These are phyloP conservation scores for Leptinotarsa defecta DNA, from an alignment of 1,140 invertebrate species.

Conservation along the genomic window DNA sequence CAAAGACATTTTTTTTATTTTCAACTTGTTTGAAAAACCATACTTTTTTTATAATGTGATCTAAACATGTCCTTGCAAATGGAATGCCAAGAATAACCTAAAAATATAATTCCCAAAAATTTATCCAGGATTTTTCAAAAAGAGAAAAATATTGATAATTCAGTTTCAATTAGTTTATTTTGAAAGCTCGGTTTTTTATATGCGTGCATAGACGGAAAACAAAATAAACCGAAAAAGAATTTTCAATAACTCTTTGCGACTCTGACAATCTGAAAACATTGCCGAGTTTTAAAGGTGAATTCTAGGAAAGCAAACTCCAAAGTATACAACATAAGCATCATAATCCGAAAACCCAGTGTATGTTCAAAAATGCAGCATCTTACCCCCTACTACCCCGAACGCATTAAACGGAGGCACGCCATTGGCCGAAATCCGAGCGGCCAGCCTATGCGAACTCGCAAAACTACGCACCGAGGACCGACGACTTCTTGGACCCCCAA, in stretches of 20 bases:
- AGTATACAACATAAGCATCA: conserved; percentile 27
- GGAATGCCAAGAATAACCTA: too few species aligned
- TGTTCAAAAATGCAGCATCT: conserved; percentile 44
- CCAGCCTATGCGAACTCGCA: conserved; percentile 43
- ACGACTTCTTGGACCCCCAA: conserved; percentile 35
- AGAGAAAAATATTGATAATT: too few species aligned
- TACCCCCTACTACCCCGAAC: conserved; percentile 30
- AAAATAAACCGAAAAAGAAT: neutral
- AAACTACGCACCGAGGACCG: conserved; percentile 34
- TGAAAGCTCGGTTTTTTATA: neutral
- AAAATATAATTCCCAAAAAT: too few species aligned
- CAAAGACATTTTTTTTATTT: too few species aligned
- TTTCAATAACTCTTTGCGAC: neutral
- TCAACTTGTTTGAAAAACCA: too few species aligned
- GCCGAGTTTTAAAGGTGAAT: too few species aligned
- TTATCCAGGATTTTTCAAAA: too few species aligned
- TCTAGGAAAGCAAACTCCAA: neutral
- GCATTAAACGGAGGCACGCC: conserved; percentile 33
- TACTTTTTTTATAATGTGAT: too few species aligned
- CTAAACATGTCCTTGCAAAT: too few species aligned
- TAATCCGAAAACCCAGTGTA: conserved; percentile 37
- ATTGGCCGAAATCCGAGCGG: conserved; percentile 35
- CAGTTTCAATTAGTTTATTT: neutral
- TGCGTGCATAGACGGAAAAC: neutral
- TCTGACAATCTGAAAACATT: neutral